Percentiles rank a stretch among this genome's conserved stretches.
Evolutionary conservation across 2,113 vertebrate species (phyloP).

Genomic region (Calyptommatus sinebrachiatus): DNA sequence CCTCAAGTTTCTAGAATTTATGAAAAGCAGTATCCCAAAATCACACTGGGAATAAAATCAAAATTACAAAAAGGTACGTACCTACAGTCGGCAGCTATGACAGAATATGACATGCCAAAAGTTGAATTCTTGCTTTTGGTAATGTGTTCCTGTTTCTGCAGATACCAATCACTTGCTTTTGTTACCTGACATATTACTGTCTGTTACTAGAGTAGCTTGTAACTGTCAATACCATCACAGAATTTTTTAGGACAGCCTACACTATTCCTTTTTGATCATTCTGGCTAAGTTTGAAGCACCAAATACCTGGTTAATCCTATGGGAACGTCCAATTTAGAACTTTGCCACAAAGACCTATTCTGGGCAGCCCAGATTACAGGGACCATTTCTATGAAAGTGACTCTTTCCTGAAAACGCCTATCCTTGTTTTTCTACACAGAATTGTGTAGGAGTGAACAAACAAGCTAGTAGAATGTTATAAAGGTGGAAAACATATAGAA

Average conservation of each 20-base stretch:
- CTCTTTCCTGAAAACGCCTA: not conserved
- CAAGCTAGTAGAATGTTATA: not conserved
- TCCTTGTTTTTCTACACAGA: too few species aligned
- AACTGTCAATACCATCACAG: too few species aligned
- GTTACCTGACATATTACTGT: too few species aligned
- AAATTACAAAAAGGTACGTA: slow-evolving; percentile 10
- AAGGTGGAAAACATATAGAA: not conserved
- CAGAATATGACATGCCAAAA: not conserved
- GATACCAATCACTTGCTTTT: too few species aligned
- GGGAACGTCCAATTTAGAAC: not conserved
- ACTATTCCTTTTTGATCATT: too few species aligned
- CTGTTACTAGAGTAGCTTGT: too few species aligned
- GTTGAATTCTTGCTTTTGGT: too few species aligned
- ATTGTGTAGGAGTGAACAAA: not conserved
- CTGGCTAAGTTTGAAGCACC: too few species aligned
- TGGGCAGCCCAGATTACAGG: not conserved
- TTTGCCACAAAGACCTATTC: not conserved
- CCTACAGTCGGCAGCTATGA: not conserved
- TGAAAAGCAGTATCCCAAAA: slow-evolving; percentile 10
- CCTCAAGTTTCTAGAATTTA: slow-evolving; percentile 8
- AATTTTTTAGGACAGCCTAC: too few species aligned
- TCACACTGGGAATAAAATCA: slow-evolving; percentile 5
- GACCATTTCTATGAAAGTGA: not conserved
- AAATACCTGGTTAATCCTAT: too few species aligned
- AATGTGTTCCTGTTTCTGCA: too few species aligned